Conservation (phyloP, 2,797 vertebrate species). For the Natrix natrix region DNA sequence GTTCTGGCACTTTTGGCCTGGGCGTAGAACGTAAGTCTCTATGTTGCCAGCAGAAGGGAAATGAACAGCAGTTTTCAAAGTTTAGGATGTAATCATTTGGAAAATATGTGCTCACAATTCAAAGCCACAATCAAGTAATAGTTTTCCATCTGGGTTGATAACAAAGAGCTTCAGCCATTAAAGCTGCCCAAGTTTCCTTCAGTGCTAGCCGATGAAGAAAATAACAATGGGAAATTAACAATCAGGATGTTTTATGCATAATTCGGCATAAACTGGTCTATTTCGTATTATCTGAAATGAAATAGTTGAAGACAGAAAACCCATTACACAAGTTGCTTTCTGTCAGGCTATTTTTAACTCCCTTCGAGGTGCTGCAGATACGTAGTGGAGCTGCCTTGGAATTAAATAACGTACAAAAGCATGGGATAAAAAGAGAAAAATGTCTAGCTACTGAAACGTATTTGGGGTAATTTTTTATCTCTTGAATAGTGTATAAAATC, state of each 20-base stretch:
- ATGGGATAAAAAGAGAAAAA: too few relatives aligned
- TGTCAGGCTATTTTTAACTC: background rate
- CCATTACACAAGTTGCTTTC: background rate
- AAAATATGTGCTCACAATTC: background rate
- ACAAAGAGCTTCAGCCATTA: background rate
- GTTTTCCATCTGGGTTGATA: background rate
- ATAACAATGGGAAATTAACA: background rate
- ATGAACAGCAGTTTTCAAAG: slow-evolving; percentile 9
- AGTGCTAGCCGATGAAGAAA: background rate
- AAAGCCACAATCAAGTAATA: background rate
- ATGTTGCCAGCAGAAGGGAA: background rate
- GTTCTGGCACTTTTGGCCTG: background rate
- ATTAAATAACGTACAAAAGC: background rate
- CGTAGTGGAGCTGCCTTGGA: background rate
- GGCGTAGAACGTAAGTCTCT: background rate
- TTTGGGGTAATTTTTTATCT: background rate
- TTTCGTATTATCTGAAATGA: background rate
- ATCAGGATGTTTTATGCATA: background rate
- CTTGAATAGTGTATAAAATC: background rate
- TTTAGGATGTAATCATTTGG: background rate
- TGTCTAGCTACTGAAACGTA: background rate
- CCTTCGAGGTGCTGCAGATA: background rate
- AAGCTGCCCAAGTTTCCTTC: background rate
- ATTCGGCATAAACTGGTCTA: background rate
- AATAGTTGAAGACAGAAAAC: background rate